Conservation (phyloP, 2,797 vertebrate genomes). For the Crenichthys baileyi region DNA sequence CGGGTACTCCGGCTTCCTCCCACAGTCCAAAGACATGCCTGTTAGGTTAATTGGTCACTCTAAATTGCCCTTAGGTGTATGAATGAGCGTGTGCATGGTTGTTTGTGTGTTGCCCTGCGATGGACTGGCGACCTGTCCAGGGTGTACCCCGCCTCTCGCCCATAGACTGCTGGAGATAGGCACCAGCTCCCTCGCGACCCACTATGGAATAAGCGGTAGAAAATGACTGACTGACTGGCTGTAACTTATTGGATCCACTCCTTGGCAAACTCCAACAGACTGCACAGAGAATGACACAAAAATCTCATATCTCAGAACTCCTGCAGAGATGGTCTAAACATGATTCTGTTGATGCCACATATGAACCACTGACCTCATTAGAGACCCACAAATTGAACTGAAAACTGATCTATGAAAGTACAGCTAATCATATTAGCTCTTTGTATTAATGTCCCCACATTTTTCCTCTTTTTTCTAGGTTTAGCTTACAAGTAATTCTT, state of each 20-base stretch:
- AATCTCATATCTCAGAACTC: constrained; percentile 4
- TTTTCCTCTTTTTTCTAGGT: background rate
- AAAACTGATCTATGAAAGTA: constrained; percentile 17
- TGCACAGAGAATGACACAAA: constrained; percentile 18
- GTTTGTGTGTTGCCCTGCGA: too few species aligned
- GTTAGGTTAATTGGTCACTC: too few species aligned
- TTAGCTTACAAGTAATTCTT: background rate
- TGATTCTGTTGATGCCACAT: constrained; percentile 17
- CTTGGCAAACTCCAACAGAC: constrained; percentile 4
- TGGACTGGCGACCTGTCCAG: too few species aligned
- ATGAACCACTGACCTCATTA: constrained; percentile 7
- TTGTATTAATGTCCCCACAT: background rate
- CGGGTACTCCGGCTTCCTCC: too few species aligned
- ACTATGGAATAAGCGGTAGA: too few species aligned
- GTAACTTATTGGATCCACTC: constrained; percentile 16
- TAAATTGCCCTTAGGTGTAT: too few species aligned
- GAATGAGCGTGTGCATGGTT: too few species aligned
- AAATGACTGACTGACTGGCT: too few species aligned
- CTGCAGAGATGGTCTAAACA: background rate
- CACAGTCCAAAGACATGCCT: too few species aligned
- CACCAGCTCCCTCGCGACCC: too few species aligned
- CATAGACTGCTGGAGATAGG: too few species aligned
- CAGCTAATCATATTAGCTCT: background rate
- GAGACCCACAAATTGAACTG: constrained; percentile 19
- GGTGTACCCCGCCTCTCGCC: too few species aligned